phyloP scores from a whole-genome alignment of 2,113 vertebrate species.

The Isichthys henryi region DNA sequence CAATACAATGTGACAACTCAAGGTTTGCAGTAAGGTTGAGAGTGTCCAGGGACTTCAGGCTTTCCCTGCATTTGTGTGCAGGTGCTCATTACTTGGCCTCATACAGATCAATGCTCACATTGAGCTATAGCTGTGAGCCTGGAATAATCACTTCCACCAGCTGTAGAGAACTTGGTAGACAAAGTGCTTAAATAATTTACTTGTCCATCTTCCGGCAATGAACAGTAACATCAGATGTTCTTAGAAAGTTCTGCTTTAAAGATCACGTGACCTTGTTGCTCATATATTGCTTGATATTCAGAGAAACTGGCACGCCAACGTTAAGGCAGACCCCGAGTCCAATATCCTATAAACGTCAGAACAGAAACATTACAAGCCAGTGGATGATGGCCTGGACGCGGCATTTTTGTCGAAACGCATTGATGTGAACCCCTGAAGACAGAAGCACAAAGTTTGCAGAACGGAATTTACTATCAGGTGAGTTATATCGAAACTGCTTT shows the following conservation, averaged over 20 bases:
- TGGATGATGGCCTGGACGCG: neutral
- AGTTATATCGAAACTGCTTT: neutral
- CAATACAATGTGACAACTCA: neutral
- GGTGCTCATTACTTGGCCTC: neutral
- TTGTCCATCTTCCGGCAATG: neutral
- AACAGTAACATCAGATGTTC: neutral
- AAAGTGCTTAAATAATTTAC: neutral
- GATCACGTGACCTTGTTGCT: neutral
- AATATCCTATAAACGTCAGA: neutral
- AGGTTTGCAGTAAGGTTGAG: neutral
- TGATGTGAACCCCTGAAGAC: neutral
- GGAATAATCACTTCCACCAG: neutral
- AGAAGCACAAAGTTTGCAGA: neutral
- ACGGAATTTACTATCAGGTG: neutral
- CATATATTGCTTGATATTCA: neutral
- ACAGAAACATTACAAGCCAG: neutral
- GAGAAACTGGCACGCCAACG: neutral
- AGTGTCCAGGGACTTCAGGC: neutral
- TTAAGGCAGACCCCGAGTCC: neutral
- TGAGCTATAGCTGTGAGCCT: neutral
- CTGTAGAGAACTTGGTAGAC: neutral
- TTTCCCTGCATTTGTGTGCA: neutral
- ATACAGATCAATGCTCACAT: neutral
- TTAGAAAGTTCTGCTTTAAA: neutral
- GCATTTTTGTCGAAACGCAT: neutral